Base-by-base conservation (phyloP, 2,113 vertebrate genomes). In the Platysteira castanea region DNA sequence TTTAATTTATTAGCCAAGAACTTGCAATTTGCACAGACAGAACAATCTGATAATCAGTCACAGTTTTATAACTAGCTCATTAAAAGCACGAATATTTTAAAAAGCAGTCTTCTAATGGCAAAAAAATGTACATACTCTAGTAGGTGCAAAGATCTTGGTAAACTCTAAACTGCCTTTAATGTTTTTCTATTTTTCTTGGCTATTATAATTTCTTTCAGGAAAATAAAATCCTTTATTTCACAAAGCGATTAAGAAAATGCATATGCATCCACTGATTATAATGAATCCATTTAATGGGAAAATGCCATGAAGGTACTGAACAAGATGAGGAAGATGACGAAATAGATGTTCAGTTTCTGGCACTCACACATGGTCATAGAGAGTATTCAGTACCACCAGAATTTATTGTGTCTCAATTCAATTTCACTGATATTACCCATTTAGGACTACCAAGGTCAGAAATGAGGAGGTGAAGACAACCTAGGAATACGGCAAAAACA, bases 1-100 rank as follows among this genome's bases (percentile, higher is more conserved):
- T 74, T 94, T 85, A 15, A 69, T 76, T 92, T 81, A 49, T 83
- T 76, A 88, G 88, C 83, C n/a, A 85, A 90, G 71, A 93, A 80
- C 50, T 42, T 88, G 41, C 11, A 85, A 35, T 92, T 95, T 90
- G 63, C 63, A 64, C 31, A 79, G 73, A 59, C 14, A 84, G 49
- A 91, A 93, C 70, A 83, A 80, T 68, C 53, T 64, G 46, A 83
- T 83, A 73, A 88, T 80, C 82, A 83, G 67, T 76, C 70, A 76
- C 11, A 68, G 26, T 79, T 96, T 88, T 92, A 73, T 80, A 90
- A 79, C 41, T 71, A 90, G 24, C n/a, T 93, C 59, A 69, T 87
- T 93, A 92, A 85, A 86, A 18, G 26, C 11, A 88, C 61, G 46
- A 73, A 61, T 73, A 73, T 77, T 92, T 93, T 69, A 49, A 69